Evolutionary conservation across 2,797 vertebrate genomes (phyloP).

Genomic region (Fratercula arctica): DNA sequence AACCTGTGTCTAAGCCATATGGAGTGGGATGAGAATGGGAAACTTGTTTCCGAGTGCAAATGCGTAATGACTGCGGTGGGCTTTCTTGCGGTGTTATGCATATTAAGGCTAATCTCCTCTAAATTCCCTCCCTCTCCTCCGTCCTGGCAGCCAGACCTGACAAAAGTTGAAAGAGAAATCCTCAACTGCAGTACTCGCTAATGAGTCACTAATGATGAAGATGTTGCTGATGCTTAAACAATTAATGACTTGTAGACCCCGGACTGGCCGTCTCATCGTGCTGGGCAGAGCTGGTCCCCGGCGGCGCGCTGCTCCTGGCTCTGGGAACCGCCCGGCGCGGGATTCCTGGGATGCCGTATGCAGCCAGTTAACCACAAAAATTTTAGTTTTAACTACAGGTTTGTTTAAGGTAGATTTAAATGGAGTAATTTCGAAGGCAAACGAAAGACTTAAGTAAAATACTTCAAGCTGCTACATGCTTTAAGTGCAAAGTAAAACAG

Average conservation of each 20-base stretch:
- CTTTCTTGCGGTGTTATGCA: not conserved
- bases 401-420: constrained; percentile 9
- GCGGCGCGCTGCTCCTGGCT: not conserved
- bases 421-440: constrained; percentile 23
- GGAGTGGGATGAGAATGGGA: not conserved
- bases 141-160: not conserved
- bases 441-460: constrained; percentile 1
- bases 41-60: not conserved
- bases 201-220: constrained; percentile 19
- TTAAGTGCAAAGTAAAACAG: not conserved
- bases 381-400: not conserved
- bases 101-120: not conserved
- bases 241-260: not conserved
- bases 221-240: not conserved
- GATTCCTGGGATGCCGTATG: not conserved
- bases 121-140: not conserved
- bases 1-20: not conserved
- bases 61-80: not conserved
- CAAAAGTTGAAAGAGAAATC: constrained; percentile 4
- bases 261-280: not conserved
- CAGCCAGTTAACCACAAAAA: not conserved
- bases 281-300: not conserved
- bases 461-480: not conserved
- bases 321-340: not conserved
- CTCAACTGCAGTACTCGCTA: constrained; percentile 2